Percentiles rank a stretch among this genome's conserved stretches.
These are phyloP conservation scores for Eulemur coronatus DNA, from an alignment of 2,797 vertebrate species.

Conservation along the genomic window DNA sequence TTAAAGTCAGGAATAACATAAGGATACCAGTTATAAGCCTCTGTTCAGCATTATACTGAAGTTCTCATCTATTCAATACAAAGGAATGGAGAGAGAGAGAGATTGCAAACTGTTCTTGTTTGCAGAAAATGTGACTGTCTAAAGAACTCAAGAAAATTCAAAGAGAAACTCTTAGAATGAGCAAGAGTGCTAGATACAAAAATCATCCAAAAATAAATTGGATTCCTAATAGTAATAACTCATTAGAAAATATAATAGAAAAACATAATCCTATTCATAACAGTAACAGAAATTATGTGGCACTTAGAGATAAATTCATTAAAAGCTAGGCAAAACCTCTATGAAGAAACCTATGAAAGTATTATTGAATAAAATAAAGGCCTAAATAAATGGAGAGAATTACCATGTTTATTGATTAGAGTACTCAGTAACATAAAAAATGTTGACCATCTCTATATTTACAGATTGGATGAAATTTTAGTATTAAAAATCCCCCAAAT, in stretches of 20 bases:
- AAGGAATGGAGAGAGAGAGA: background rate
- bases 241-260: background rate
- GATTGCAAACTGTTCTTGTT: background rate
- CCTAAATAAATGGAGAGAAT: background rate
- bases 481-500: background rate
- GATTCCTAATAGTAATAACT: background rate
- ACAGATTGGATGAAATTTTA: background rate
- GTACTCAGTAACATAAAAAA: background rate
- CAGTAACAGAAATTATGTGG: background rate
- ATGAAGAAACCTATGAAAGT: background rate
- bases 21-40: background rate
- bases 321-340: background rate
- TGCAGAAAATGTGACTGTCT: background rate
- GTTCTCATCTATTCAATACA: background rate
- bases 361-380: background rate
- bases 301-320: background rate
- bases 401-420: background rate
- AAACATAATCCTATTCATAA: background rate
- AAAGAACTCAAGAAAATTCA: conserved; percentile 34
- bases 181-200: background rate
- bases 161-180: background rate
- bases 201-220: background rate
- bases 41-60: background rate
- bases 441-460: background rate
- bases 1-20: conserved; percentile 5